Conservation (phyloP, 2,797 vertebrate genomes). For the Delichon dasypus region DNA sequence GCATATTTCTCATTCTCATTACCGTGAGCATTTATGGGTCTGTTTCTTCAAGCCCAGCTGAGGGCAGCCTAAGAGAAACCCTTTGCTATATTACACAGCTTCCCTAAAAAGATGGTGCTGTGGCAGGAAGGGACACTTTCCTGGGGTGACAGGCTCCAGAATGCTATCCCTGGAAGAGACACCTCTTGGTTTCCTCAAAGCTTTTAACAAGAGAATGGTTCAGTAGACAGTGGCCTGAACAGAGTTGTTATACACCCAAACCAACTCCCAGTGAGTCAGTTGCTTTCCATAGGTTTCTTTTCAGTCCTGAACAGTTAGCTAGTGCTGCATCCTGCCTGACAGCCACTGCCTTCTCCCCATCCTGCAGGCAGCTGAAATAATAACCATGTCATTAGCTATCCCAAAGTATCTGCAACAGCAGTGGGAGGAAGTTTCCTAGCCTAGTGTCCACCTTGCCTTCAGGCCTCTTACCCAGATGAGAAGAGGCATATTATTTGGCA, state of each 20-base stretch:
- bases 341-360: not conserved
- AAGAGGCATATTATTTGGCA: not conserved
- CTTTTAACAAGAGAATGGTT: not conserved
- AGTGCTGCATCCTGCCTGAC: not conserved
- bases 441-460: slow-evolving; percentile 28
- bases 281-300: not conserved
- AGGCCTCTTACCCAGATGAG: slow-evolving; percentile 12
- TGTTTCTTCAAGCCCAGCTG: not conserved
- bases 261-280: not conserved
- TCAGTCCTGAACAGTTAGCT: not conserved
- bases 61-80: not conserved
- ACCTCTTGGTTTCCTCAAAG: not conserved
- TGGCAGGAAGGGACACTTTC: not conserved
- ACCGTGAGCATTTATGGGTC: rapidly evolving
- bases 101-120: not conserved
- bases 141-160: not conserved
- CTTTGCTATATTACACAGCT: not conserved
- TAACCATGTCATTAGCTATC: not conserved
- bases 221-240: not conserved
- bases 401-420: not conserved
- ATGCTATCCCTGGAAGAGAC: not conserved
- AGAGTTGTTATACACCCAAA: not conserved
- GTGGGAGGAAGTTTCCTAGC: not conserved
- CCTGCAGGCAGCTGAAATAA: slow-evolving; percentile 7
- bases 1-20: not conserved